Base-by-base conservation (phyloP, 1,140 invertebrate genomes). In the Drosophila paulistorum region DNA sequence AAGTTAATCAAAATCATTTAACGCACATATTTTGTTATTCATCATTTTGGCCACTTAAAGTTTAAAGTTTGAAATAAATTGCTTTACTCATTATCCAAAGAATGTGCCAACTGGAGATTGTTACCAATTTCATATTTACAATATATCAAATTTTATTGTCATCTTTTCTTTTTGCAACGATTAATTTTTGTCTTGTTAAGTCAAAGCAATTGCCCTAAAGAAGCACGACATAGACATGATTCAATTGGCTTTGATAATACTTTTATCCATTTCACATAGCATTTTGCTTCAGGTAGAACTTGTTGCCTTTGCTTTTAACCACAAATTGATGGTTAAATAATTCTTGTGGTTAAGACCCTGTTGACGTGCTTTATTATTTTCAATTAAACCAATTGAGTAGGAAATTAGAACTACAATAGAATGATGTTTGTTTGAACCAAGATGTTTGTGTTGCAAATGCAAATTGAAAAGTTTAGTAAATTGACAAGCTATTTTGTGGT, bases 281-380 rank as follows among this genome's bases (percentile, higher is more conserved):
- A 9, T 5, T 11, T 20, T 7, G 35, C 33, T 17, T 23, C 17
- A 13, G 51, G 20, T 35, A 4, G 2, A 6, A 76, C 73, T 68
- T 69, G 65, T 73, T 84, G 68, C 55, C 70, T 57, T 65, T 51
- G 17, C 17, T 7, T 67, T 7, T 30, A 68, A 77, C 81, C 81
- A 59, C 74, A 85, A 72, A 42, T 42, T 68, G 73, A 72, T 65
- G 64, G 55, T 37, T 48, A 66, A 57, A 59, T 63, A 62, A 64
- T 77, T 62, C 61, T 33, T 74, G 79, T 59, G 79, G 75, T 71
- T 68, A 79, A 54, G 13, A 17, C 39, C 65, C 66, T 57, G 75
- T 60, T 33, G 73, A 42, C 58, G 65, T 61, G 64, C 58, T 78
- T 68, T 70, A 64, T 48, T 59, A 61, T 37, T 65, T 75, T 71